Evolutionary conservation across 1,140 invertebrate species (phyloP).

Genomic region (Aradophagus sp.): DNA sequence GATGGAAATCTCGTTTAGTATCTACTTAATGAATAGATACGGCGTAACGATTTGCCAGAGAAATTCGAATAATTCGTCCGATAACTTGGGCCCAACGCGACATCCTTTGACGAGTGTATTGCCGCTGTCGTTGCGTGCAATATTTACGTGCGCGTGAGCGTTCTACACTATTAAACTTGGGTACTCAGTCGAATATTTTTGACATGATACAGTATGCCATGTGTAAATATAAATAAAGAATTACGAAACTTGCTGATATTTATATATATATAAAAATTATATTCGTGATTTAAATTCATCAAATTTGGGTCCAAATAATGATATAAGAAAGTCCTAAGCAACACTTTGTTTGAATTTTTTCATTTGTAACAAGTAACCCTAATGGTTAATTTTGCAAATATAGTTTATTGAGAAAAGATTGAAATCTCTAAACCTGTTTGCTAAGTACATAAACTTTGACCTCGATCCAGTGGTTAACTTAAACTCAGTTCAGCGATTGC

Average conservation of each 20-base stretch:
- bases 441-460: too few relatives aligned
- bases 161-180: too few relatives aligned
- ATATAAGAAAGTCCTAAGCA: too few relatives aligned
- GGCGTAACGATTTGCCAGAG: slow-evolving; percentile 58
- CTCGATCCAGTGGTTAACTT: too few relatives aligned
- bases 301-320: too few relatives aligned
- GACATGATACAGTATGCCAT: slow-evolving; percentile 66
- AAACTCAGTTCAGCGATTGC: too few relatives aligned
- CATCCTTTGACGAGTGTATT: slow-evolving; percentile 24
- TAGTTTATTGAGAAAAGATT: too few relatives aligned
- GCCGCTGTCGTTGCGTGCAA: slow-evolving; percentile 3
- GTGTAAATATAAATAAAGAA: slow-evolving; percentile 66
- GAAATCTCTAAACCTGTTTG: too few relatives aligned
- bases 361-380: too few relatives aligned
- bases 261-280: slow-evolving; percentile 18
- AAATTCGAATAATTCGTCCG: slow-evolving; percentile 60
- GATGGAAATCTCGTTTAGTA: slow-evolving; percentile 69
- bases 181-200: slow-evolving; percentile 17
- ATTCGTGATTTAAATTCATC: too few relatives aligned
- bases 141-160: slow-evolving; percentile 16
- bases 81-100: slow-evolving; percentile 43
- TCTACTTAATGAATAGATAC: slow-evolving; percentile 71
- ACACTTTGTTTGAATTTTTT: too few relatives aligned
- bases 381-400: too few relatives aligned
- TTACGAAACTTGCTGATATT: slow-evolving; percentile 54